These are phyloP conservation scores for Chaetophractus vellerosus DNA, from an alignment of 2,797 vertebrate genomes.

Conservation along the genomic window DNA sequence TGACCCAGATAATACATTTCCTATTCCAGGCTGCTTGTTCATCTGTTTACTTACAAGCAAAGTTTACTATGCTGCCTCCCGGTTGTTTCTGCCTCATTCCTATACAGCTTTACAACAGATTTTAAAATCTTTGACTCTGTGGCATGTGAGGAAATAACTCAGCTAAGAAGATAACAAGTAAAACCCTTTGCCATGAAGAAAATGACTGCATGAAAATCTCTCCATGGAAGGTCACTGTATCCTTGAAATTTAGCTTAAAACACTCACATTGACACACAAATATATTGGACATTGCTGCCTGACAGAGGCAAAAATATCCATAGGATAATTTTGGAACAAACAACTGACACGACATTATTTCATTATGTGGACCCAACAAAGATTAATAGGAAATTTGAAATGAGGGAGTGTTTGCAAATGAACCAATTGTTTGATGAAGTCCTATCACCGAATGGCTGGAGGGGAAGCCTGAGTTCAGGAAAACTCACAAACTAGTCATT, in stretches of 20 bases:
- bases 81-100: not conserved
- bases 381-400: conserved; percentile 43
- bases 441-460: not conserved
- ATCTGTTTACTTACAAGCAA: not conserved
- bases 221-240: not conserved
- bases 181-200: not conserved
- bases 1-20: not conserved
- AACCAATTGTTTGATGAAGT: not conserved
- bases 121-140: conserved; percentile 1
- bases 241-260: conserved; percentile 28
- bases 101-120: not conserved
- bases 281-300: not conserved
- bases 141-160: not conserved
- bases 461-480: not conserved
- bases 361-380: not conserved
- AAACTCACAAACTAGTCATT: not conserved
- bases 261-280: not conserved
- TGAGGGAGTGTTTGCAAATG: conserved; percentile 35
- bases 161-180: conserved; percentile 11
- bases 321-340: conserved; percentile 3
- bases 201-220: not conserved
- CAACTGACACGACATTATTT: conserved; percentile 49
- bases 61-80: not conserved
- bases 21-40: not conserved
- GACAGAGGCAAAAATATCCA: not conserved